A percentile compares a stretch with the other conserved stretches of the same genome.
These are phyloP conservation scores for Metalampra italica DNA, from an alignment of 2,888 invertebrate species.

Conservation along the genomic window DNA sequence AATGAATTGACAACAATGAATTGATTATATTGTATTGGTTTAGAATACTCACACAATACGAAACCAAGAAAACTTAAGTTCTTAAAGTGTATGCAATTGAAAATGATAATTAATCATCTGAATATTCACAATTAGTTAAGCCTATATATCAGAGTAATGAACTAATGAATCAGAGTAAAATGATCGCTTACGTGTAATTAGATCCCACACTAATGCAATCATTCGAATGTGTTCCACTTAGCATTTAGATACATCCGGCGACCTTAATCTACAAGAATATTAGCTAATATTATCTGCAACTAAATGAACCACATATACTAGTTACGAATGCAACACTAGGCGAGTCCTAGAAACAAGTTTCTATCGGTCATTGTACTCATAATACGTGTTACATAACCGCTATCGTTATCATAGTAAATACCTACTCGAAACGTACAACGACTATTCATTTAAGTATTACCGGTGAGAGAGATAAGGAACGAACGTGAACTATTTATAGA, in stretches of 20 bases:
- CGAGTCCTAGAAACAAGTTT: slow-evolving; percentile 9
- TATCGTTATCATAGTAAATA: slow-evolving; percentile 25
- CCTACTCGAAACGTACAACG: slow-evolving; percentile 30
- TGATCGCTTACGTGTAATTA: slow-evolving; percentile 1
- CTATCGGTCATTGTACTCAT: slow-evolving; percentile 51
- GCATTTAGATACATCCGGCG: slow-evolving; percentile 46
- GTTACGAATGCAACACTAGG: not conserved
- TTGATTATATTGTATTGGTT: too few species aligned
- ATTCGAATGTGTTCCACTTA: slow-evolving; percentile 51
- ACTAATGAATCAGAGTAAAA: not conserved
- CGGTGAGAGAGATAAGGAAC: slow-evolving; percentile 29
- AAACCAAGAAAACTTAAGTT: too few species aligned
- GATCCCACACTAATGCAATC: slow-evolving; percentile 22
- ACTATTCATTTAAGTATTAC: slow-evolving; percentile 36
- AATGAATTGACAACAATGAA: too few species aligned
- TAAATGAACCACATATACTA: not conserved
- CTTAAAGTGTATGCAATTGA: too few species aligned
- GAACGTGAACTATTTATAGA: slow-evolving; percentile 12
- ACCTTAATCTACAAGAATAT: slow-evolving; percentile 32
- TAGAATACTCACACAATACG: too few species aligned
- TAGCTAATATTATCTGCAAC: slow-evolving; percentile 4
- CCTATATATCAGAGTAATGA: too few species aligned
- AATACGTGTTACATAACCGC: slow-evolving; percentile 22
- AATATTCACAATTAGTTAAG: too few species aligned
- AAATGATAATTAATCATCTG: too few species aligned